Base-by-base conservation (phyloP, 2,113 vertebrate genomes). In the Mus pahari region DNA sequence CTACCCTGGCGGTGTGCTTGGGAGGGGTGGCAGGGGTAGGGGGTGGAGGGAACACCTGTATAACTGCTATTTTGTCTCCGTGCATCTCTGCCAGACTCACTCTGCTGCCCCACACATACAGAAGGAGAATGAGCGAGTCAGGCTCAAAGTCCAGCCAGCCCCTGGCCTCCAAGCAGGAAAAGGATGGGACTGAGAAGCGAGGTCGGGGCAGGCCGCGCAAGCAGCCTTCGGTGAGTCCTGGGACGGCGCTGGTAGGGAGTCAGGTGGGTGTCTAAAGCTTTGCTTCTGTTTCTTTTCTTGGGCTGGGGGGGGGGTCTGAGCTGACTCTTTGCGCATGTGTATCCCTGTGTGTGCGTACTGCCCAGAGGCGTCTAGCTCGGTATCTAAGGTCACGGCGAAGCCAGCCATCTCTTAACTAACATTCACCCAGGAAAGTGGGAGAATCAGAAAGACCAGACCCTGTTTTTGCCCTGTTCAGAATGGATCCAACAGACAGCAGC, bases 141-240 rank as follows among this genome's bases (percentile, higher is more conserved):
- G 96, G 98, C 58, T 96, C 98, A 91, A 99, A 99, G 98, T 99
- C 99, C 98, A 99, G 98, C 97, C 98, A 99, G 95, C 93, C 99
- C 81, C 98, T 99, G 96, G 98, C 99, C 92, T 98, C 99, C 96
- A 99, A 99, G 86, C 98, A 98, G 97, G 99, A 99, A 88, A 99
- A 99, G 98, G 99, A 99, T 92, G 98, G 98, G 39, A 96, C 99
- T 1, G 99, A 99, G 98, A 99, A 99, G 98, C 99, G 99, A 96
- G 99, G 99, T 95, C 98, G 99, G 96, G 99, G 99, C 42, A 98
- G 99, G 98, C 99, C 99, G 31, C 98, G 99, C 79, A 99, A 99
- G 98, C 98, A 99, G 98, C 99, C 99, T 36, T 98, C 99, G 99
- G 99, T 99, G 98, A 92, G 96, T 97, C 95, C 96, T 19, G 82